A percentile compares a stretch with the other conserved stretches of the same genome.
Evolutionary conservation across 2,888 invertebrate genomes (phyloP).

Genomic region (Phengaris alcon): DNA sequence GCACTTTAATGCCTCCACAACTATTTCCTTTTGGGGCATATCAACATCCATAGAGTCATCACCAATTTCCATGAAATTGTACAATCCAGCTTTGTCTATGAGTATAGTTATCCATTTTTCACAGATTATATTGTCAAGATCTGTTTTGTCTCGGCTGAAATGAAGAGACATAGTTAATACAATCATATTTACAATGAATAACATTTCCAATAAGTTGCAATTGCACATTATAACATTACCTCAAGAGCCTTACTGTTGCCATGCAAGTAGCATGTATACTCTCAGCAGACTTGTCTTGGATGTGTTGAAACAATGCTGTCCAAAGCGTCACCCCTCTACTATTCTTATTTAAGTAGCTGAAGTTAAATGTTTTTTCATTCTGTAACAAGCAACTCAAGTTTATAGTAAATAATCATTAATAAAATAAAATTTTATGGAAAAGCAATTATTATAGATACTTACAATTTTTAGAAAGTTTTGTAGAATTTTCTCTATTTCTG

Average conservation of each 20-base stretch:
- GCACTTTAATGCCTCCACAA: conserved; percentile 90
- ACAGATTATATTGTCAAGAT: conserved; percentile 83
- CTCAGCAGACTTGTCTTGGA: conserved; percentile 70
- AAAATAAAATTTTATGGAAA: not conserved
- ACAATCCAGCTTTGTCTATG: conserved; percentile 83
- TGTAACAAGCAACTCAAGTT: conserved; percentile 46
- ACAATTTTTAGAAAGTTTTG: conserved; percentile 58
- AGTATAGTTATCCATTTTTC: conserved; percentile 84
- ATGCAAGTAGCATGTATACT: conserved; percentile 78
- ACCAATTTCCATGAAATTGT: conserved; percentile 59
- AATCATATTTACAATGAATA: not conserved
- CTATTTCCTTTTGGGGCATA: conserved; percentile 74
- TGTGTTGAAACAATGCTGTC: conserved; percentile 79
- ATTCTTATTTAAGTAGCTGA: conserved; percentile 79
- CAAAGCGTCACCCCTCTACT: conserved; percentile 79
- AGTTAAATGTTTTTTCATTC: conserved; percentile 77
- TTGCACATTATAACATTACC: conserved; percentile 63
- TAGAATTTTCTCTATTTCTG: conserved; percentile 50
- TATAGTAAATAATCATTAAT: not conserved
- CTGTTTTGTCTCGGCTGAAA: conserved; percentile 86
- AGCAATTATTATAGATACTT: conserved; percentile 36
- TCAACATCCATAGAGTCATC: conserved; percentile 57
- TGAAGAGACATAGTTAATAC: not conserved
- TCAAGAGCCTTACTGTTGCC: conserved; percentile 81
- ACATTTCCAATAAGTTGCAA: not conserved